phyloP scores from a whole-genome alignment of 2,113 vertebrate species.

The Trichomycterus rosablanca region DNA sequence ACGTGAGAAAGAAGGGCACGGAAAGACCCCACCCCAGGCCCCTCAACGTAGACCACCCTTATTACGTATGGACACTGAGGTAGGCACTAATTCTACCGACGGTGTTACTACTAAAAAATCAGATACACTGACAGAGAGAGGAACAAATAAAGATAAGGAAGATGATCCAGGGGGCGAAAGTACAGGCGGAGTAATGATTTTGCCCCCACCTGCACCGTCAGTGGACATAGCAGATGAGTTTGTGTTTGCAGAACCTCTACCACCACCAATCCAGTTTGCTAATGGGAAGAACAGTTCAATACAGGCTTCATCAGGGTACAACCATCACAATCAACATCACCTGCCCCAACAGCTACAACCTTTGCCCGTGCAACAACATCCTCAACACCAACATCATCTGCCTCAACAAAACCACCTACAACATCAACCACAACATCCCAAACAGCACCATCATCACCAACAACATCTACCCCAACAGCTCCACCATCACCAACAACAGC shows the following conservation, averaged over 20 bases:
- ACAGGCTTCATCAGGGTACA: constrained; percentile 51
- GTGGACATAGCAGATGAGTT: constrained; percentile 87
- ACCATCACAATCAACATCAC: constrained; percentile 47
- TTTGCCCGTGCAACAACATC: neutral
- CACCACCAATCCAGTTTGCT: constrained; percentile 86
- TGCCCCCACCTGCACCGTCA: constrained; percentile 84
- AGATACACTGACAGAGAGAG: constrained; percentile 52
- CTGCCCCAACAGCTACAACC: neutral
- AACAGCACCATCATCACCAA: neutral
- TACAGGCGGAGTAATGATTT: constrained; percentile 74
- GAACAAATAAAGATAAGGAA: constrained; percentile 43
- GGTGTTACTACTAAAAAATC: constrained; percentile 37
- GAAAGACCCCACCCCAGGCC: constrained; percentile 57
- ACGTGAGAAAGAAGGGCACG: constrained; percentile 1
- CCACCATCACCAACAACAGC: constrained; percentile 9
- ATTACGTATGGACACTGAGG: constrained; percentile 61
- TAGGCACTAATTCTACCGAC: constrained; percentile 52
- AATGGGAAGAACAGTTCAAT: constrained; percentile 76
- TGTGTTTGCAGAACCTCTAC: constrained; percentile 83
- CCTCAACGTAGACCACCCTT: constrained; percentile 64
- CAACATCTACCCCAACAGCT: neutral
- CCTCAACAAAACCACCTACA: neutral
- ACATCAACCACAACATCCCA: neutral
- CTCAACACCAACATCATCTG: neutral
- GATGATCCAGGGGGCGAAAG: constrained; percentile 25